Evolutionary conservation across 1,140 invertebrate species (phyloP).

Genomic region (Chymomyza costata): DNA sequence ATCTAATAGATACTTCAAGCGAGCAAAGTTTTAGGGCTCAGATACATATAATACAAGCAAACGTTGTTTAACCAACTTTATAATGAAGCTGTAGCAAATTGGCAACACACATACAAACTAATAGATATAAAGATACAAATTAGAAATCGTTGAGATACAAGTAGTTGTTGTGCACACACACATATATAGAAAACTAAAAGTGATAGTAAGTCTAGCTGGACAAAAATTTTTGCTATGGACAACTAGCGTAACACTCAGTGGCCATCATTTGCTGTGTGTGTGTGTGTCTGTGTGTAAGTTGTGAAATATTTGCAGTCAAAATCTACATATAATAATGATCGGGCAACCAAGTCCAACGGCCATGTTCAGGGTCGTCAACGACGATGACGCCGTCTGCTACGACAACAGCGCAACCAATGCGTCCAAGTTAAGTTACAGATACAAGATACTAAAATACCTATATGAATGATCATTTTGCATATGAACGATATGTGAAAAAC

Average conservation of each 20-base stretch:
- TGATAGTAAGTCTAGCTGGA: conserved; percentile 62
- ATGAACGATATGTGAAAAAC: conserved; percentile 38
- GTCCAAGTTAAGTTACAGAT: conserved; percentile 1
- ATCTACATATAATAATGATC: not conserved
- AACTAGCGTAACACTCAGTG: conserved; percentile 37
- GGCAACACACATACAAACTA: conserved; percentile 41
- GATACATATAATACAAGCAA: conserved; percentile 72
- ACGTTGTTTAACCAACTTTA: conserved; percentile 57
- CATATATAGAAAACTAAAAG: conserved; percentile 36
- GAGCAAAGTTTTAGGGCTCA: conserved; percentile 28
- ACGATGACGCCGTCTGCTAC: too few species aligned
- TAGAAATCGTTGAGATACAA: conserved; percentile 15
- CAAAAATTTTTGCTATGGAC: too few species aligned
- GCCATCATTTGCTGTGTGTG: too few species aligned
- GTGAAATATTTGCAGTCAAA: too few species aligned
- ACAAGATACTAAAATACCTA: not conserved
- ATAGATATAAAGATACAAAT: not conserved
- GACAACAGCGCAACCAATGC: not conserved
- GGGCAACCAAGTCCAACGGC: conserved; percentile 55
- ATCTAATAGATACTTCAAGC: conserved; percentile 57
- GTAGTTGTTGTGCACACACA: too few species aligned
- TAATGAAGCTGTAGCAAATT: conserved; percentile 54
- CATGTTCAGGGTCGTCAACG: conserved; percentile 74
- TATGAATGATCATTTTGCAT: not conserved
- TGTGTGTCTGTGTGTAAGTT: too few species aligned